A percentile compares a stretch with the other conserved stretches of the same genome.
Evolutionary conservation across 92 coral and sea anemone species (phyloP).

Genomic region (Umimayanthus chanpuru): DNA sequence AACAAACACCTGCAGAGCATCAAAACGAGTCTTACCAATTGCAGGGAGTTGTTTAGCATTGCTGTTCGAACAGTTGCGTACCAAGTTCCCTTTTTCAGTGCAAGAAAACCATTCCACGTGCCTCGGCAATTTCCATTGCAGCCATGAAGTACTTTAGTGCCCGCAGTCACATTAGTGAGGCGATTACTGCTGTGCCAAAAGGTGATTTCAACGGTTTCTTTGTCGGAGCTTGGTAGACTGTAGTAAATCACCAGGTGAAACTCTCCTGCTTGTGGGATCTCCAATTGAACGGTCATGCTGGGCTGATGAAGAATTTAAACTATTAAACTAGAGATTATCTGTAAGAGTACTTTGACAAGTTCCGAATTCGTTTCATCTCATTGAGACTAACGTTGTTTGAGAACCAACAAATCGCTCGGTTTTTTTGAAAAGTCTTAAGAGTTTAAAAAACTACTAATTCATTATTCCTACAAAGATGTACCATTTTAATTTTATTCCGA

Average conservation of each 20-base stretch:
- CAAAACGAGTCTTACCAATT: background rate
- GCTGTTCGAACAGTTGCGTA: background rate
- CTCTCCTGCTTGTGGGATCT: slow-evolving; percentile 70
- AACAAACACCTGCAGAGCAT: background rate
- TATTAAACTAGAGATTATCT: too few species aligned
- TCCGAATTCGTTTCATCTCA: background rate
- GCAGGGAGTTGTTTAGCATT: background rate
- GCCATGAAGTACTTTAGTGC: background rate
- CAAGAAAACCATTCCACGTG: background rate
- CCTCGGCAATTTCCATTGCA: background rate
- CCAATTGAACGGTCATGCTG: slow-evolving; percentile 44
- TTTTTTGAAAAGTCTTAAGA: too few species aligned
- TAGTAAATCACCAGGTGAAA: slow-evolving; percentile 57
- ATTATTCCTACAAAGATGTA: too few species aligned
- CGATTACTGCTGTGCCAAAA: slow-evolving; percentile 1
- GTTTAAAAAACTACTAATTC: too few species aligned
- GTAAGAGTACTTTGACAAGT: background rate
- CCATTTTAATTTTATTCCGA: too few species aligned
- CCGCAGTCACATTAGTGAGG: background rate
- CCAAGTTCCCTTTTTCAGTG: slow-evolving; percentile 7
- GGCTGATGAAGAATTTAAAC: slow-evolving; percentile 44
- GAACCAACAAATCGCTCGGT: too few species aligned
- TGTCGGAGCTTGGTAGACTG: slow-evolving; percentile 18
- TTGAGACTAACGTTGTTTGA: background rate
- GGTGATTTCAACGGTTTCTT: background rate